phyloP scores from a whole-genome alignment of 2,888 invertebrate species.

The Himalopsyche japonica region DNA sequence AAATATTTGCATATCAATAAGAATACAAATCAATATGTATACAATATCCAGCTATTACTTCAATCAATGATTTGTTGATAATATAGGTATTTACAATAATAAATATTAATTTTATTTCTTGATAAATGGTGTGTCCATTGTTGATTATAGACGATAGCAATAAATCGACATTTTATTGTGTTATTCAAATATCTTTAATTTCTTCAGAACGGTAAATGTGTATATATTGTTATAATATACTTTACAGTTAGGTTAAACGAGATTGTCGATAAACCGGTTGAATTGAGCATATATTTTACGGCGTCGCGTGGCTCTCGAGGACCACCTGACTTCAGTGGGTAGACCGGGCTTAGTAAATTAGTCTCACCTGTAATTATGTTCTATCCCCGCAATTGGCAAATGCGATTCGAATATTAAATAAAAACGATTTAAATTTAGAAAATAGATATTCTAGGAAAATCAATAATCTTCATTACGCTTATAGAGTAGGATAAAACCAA shows the following conservation, averaged over 20 bases:
- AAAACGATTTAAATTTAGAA: neutral
- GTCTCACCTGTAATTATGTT: neutral
- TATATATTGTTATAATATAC: neutral
- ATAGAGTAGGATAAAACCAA: no score
- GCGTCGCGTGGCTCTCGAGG: neutral
- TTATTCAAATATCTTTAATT: neutral
- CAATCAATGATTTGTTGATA: no score
- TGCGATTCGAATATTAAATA: neutral
- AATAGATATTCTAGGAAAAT: no score
- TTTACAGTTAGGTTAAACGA: neutral
- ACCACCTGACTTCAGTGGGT: neutral
- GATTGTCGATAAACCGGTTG: neutral
- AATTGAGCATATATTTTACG: neutral
- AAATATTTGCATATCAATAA: no score
- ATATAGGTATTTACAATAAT: no score
- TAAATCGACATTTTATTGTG: neutral
- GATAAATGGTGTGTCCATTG: neutral
- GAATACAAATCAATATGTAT: no score
- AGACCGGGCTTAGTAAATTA: neutral
- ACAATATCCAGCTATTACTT: no score
- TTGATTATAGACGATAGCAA: neutral
- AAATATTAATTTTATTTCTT: neutral
- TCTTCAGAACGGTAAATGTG: neutral
- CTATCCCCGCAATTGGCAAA: neutral
- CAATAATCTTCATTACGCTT: no score